A percentile compares a stretch with the other conserved stretches of the same genome.
Conservation (phyloP, 2,797 vertebrate species). For the Pangasius sanitwongsei region DNA sequence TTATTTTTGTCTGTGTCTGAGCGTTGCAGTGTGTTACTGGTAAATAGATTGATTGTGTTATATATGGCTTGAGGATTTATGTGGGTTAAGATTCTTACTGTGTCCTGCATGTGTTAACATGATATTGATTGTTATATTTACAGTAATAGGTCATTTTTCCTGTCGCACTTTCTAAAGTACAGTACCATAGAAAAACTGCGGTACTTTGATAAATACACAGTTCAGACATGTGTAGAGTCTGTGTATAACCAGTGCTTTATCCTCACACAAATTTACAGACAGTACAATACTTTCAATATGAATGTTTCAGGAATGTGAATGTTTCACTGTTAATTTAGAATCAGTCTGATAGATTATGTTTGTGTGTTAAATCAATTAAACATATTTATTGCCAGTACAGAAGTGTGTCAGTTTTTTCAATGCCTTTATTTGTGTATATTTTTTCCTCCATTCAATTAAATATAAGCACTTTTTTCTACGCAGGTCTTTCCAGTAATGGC, state of each 20-base stretch:
- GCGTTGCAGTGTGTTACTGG: neutral
- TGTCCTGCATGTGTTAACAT: neutral
- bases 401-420: neutral
- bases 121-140: neutral
- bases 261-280: neutral
- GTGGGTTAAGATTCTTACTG: neutral
- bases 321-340: neutral
- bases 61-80: neutral
- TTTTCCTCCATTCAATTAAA: neutral
- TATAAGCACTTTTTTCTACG: neutral
- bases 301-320: neutral
- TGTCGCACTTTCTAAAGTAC: neutral
- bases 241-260: neutral
- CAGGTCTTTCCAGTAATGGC: conserved; percentile 45
- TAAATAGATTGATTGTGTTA: neutral
- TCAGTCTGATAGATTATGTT: neutral
- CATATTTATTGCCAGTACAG: no score
- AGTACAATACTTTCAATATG: neutral
- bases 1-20: neutral
- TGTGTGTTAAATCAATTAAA: no score
- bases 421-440: neutral
- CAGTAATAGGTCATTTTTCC: neutral
- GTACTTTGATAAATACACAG: neutral
- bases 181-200: neutral
- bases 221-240: neutral